Base-by-base conservation (phyloP, 92 coral and sea anemone genomes). In the Epizoanthus scotinus region DNA sequence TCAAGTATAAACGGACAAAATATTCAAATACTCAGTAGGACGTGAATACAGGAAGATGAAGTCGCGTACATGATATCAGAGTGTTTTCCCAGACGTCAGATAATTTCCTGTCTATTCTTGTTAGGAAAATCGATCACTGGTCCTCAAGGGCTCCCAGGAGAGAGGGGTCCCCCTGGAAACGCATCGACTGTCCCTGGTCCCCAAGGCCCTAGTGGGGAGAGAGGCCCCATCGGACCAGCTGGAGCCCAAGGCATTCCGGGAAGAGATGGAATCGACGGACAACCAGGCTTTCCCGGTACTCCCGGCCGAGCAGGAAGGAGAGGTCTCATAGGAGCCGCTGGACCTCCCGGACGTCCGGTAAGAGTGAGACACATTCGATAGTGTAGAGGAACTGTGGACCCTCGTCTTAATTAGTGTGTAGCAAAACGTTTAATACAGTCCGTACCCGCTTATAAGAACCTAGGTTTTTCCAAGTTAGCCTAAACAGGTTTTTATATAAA, bases 281-380 rank as follows among this genome's bases (percentile, higher is more conserved):
- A 80, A 22, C 88, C 87, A 54, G 91, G 92, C 8, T 86, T 89
- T 12, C 89, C 90, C 44, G 94, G 91, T 8, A 78, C 75, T 22
- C 84, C 89, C 49, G 97, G 97, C 14, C 91, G 87, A 5, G 92
- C 88, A 10, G 98, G 98, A 24, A 73, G 84, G 47, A 67, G 77
- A 31, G 98, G 95, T 8, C 65, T 73, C 21, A 62, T 84, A 36
- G 89, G 89, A 24, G 44, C 71, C 13, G 54, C 72, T 14, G 89
- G 89, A 50, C 83, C 60, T 19, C 72, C 89, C 0, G 86, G 89
- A 44, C 86, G 67, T 21, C 72, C 78, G 25, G 90, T 84, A 22
- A 81, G 80, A 49, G n/a, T n/a, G n/a, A n/a, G n/a, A n/a, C n/a
- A n/a, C n/a, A n/a, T 44, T 44, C 2, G 50, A 44, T 2, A 6